phyloP scores from a whole-genome alignment of 2,113 vertebrate species.

The Anoplopoma fimbria region DNA sequence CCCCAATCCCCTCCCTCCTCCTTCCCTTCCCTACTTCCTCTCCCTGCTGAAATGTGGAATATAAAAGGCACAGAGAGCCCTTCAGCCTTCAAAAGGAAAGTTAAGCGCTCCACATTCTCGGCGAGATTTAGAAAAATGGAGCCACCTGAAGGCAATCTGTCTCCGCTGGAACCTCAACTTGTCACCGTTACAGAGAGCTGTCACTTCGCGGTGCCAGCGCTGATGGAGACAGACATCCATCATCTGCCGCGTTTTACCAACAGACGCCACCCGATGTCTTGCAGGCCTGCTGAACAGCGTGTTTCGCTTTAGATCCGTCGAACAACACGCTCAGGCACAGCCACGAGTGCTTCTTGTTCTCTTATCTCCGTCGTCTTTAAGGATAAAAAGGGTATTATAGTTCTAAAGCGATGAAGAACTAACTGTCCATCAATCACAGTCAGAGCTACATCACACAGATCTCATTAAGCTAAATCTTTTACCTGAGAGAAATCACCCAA shows the following conservation, averaged over 20 bases:
- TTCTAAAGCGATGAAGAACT: slow-evolving; percentile 24
- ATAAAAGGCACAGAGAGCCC: slow-evolving; percentile 75
- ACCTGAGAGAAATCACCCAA: not conserved
- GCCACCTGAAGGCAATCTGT: slow-evolving; percentile 83
- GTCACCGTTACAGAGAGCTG: slow-evolving; percentile 78
- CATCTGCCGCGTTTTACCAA: slow-evolving; percentile 50
- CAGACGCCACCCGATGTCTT: slow-evolving; percentile 58
- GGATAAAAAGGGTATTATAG: not conserved
- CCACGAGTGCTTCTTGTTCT: slow-evolving; percentile 54
- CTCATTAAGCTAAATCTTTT: slow-evolving; percentile 32
- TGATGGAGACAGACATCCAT: slow-evolving; percentile 79
- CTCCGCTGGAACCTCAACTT: slow-evolving; percentile 72
- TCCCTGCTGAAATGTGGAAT: slow-evolving; percentile 71
- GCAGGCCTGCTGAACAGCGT: slow-evolving; percentile 59
- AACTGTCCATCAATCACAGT: slow-evolving; percentile 66
- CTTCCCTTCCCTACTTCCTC: slow-evolving; percentile 32
- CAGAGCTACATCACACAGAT: slow-evolving; percentile 35
- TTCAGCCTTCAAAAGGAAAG: slow-evolving; percentile 82
- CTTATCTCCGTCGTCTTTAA: slow-evolving; percentile 46
- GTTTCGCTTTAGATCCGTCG: slow-evolving; percentile 66
- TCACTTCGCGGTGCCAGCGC: slow-evolving; percentile 65
- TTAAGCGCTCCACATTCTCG: slow-evolving; percentile 72
- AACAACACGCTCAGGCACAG: slow-evolving; percentile 19
- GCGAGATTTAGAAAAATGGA: slow-evolving; percentile 73
- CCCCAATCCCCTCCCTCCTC: not conserved